Percentiles rank a stretch among this genome's conserved stretches.
Conservation (phyloP, 2,888 invertebrate species). For the Cloeon dipterum region DNA sequence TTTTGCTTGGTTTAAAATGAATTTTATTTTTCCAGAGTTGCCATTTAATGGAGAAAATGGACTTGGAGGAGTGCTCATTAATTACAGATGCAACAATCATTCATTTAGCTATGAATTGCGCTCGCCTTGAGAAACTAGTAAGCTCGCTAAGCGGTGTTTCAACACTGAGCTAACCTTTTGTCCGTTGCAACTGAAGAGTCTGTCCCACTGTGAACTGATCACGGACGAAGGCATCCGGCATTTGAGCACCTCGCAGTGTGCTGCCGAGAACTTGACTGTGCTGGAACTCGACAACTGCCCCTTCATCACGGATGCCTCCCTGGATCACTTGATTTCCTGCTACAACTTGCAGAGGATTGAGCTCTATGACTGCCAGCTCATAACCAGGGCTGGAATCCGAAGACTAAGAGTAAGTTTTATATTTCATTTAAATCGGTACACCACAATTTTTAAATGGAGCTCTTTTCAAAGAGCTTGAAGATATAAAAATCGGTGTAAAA, state of each 20-base stretch:
- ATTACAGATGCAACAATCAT: conserved; percentile 89
- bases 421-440: too few species aligned
- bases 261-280: conserved; percentile 80
- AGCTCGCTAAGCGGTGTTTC: conserved; percentile 18
- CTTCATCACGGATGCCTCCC: conserved; percentile 82
- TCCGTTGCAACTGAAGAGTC: conserved; percentile 35
- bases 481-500: too few species aligned
- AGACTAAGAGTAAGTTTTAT: conserved; percentile 76
- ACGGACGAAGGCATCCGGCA: conserved; percentile 96
- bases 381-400: conserved; percentile 89
- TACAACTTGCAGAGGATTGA: conserved; percentile 92
- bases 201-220: conserved; percentile 96
- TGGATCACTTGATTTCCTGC: conserved; percentile 80
- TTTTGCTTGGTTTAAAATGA: neutral
- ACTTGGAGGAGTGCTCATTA: conserved; percentile 89
- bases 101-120: conserved; percentile 87
- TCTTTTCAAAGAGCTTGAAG: too few species aligned
- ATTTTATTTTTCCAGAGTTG: conserved; percentile 45
- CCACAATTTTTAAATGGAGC: too few species aligned
- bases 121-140: conserved; percentile 83
- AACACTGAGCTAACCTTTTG: too few species aligned
- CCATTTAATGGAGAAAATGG: conserved; percentile 85
- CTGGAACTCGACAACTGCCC: conserved; percentile 98
- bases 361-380: conserved; percentile 96
- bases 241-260: conserved; percentile 77